Conservation (phyloP, 23 tunicate species). For the Halocynthia roretzi region DNA sequence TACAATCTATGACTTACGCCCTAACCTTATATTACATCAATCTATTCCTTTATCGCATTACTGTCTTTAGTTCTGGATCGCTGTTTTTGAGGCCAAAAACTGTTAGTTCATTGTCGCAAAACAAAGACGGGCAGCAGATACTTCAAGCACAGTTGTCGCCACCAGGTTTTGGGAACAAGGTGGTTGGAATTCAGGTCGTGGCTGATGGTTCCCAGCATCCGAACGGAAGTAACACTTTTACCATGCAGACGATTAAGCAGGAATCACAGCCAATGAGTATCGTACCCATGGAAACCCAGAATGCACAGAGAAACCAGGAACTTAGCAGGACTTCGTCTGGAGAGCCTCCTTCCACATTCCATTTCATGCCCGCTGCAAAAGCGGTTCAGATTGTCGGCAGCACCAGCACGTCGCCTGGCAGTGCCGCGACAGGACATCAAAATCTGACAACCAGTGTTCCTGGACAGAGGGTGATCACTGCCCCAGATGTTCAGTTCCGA, state of each 20-base stretch:
- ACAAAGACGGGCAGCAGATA: too few relatives aligned
- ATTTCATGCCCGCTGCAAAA: slow-evolving; percentile 14
- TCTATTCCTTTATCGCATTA: too few relatives aligned
- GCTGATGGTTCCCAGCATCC: too few relatives aligned
- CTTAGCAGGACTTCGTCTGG: not conserved
- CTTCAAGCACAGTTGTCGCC: not conserved
- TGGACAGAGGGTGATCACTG: slow-evolving; percentile 10
- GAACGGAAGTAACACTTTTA: too few relatives aligned
- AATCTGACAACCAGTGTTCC: not conserved
- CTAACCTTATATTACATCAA: too few relatives aligned
- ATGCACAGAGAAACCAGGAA: slow-evolving; percentile 14
- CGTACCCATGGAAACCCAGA: slow-evolving; percentile 14
- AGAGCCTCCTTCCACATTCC: slow-evolving; percentile 1
- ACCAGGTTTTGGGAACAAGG: not conserved
- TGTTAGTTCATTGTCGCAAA: too few relatives aligned
- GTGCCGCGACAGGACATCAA: not conserved
- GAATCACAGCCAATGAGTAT: not conserved
- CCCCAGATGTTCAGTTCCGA: slow-evolving; percentile 16
- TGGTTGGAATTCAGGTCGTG: not conserved
- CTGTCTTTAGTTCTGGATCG: too few relatives aligned
- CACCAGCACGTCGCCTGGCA: not conserved
- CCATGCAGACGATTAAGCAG: not conserved
- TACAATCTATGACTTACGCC: too few relatives aligned
- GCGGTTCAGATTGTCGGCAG: not conserved
- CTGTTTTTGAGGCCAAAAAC: too few relatives aligned